These are phyloP conservation scores for Caenorhabditis inopinata DNA, from an alignment of 1,140 invertebrate genomes.

Conservation along the genomic window DNA sequence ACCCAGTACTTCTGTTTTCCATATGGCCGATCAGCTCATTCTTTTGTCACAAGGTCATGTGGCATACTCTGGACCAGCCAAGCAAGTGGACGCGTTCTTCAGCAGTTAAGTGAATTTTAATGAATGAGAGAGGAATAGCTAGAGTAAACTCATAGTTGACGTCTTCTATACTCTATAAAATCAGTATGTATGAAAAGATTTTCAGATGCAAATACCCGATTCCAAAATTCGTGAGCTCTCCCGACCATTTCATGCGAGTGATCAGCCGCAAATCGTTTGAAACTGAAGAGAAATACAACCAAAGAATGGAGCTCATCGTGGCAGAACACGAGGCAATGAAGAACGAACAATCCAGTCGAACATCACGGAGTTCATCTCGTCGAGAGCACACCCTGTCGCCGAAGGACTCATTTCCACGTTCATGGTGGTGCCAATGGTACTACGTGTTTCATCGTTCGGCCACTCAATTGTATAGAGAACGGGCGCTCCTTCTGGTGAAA, in stretches of 20 bases:
- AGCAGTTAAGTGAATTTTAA: neutral
- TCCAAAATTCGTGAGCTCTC: neutral
- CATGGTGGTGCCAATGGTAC: neutral
- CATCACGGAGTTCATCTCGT: no score
- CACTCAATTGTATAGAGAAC: neutral
- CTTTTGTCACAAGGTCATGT: slow-evolving; percentile 81
- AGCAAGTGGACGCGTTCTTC: neutral
- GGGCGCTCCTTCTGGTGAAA: neutral
- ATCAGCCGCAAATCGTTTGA: neutral
- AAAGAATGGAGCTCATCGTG: neutral
- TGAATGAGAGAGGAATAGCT: no score
- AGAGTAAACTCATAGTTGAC: no score
- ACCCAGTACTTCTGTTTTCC: slow-evolving; percentile 79
- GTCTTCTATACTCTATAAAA: no score
- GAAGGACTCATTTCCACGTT: no score
- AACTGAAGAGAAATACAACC: neutral
- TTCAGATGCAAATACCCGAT: neutral
- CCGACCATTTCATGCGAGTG: neutral
- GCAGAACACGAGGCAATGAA: neutral
- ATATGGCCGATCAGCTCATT: slow-evolving; percentile 73
- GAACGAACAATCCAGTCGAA: no score
- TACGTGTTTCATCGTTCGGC: neutral
- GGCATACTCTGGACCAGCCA: slow-evolving; percentile 80
- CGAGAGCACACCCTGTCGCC: no score
- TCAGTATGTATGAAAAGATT: no score